Conservation (phyloP, 2,797 vertebrate species). For the Pangasius krempfi region DNA sequence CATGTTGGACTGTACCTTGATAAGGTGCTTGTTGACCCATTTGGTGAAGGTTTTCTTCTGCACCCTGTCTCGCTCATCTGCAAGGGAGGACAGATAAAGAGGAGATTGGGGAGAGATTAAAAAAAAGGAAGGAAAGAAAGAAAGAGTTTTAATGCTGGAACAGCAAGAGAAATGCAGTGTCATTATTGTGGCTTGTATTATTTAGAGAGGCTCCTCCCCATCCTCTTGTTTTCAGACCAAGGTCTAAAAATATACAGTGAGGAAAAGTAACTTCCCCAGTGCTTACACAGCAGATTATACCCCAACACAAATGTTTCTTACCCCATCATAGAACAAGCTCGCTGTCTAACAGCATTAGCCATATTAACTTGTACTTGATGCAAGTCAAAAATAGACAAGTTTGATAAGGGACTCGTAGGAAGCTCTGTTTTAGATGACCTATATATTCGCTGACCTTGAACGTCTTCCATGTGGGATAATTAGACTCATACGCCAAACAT, state of each 20-base stretch:
- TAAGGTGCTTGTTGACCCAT: slow-evolving; percentile 99
- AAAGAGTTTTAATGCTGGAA: slow-evolving; percentile 57
- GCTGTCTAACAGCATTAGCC: not conserved
- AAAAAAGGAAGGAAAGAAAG: slow-evolving; percentile 15
- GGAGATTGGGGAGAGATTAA: not conserved
- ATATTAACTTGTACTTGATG: not conserved
- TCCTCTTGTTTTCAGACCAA: slow-evolving; percentile 20
- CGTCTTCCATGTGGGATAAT: slow-evolving; percentile 4
- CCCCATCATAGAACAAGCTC: not conserved
- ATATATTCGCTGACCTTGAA: slow-evolving; percentile 43
- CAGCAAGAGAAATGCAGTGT: slow-evolving; percentile 34
- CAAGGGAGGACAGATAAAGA: slow-evolving; percentile 62
- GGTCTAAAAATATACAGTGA: slow-evolving; percentile 36
- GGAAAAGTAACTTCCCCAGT: not conserved
- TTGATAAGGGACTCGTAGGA: slow-evolving; percentile 38
- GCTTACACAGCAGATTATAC: not conserved
- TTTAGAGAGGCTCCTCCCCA: slow-evolving; percentile 18
- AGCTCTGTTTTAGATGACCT: slow-evolving; percentile 28
- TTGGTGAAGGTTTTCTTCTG: slow-evolving; percentile 99
- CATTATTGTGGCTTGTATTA: slow-evolving; percentile 40
- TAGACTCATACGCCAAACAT: not conserved
- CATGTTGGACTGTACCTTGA: slow-evolving; percentile 84
- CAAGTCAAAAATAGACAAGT: slow-evolving; percentile 50
- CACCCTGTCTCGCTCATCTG: slow-evolving; percentile 97
- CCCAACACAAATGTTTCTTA: too few relatives aligned